Percentiles rank a stretch among this genome's conserved stretches.
Conservation (phyloP, 2,797 vertebrate species). For the Heliangelus exortis region DNA sequence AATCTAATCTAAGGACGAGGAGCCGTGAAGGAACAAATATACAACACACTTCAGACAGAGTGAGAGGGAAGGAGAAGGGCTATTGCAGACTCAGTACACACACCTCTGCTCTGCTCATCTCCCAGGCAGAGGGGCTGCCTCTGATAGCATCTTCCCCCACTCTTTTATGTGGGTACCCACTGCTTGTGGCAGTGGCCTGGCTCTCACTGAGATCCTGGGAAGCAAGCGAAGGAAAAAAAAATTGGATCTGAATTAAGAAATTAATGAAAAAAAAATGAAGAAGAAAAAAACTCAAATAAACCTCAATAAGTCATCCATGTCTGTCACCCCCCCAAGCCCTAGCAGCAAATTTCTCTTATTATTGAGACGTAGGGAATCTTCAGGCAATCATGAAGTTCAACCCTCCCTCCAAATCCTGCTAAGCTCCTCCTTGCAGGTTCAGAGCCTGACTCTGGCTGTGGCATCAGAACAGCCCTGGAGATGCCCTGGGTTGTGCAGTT, state of each 20-base stretch:
- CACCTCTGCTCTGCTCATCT: constrained; percentile 27
- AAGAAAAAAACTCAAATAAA: not conserved
- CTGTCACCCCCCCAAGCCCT: not conserved
- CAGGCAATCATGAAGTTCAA: not conserved
- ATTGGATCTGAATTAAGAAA: not conserved
- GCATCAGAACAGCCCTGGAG: not conserved
- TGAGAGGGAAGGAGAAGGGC: constrained; percentile 39
- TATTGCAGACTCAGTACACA: not conserved
- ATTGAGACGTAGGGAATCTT: not conserved
- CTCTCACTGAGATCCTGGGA: not conserved
- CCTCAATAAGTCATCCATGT: rapidly evolving
- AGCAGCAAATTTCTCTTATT: not conserved
- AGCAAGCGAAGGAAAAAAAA: not conserved
- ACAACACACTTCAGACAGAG: constrained; percentile 75
- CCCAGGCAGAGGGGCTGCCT: not conserved
- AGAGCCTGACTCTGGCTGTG: not conserved
- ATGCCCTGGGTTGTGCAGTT: not conserved
- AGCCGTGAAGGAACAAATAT: constrained; percentile 82
- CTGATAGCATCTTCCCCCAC: not conserved
- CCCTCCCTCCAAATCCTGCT: not conserved
- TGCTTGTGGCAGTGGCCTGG: not conserved
- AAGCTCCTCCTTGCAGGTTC: not conserved
- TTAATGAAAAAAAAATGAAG: not conserved
- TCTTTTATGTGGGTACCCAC: not conserved
- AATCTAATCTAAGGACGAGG: constrained; percentile 87